These are phyloP conservation scores for Atta colombica DNA, from an alignment of 1,140 invertebrate genomes.

Conservation along the genomic window DNA sequence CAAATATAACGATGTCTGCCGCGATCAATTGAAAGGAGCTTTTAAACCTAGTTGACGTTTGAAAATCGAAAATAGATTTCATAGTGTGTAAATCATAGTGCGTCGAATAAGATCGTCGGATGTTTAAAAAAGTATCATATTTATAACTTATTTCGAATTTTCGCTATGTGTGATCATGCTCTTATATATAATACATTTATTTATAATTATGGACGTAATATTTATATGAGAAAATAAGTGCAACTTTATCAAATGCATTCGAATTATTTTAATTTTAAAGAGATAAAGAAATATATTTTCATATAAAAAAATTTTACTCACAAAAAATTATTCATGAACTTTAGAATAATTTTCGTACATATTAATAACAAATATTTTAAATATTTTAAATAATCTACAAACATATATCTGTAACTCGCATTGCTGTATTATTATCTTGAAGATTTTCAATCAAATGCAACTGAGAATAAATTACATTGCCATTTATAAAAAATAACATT, in stretches of 20 bases:
- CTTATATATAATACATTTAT: neutral
- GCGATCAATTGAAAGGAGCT: neutral
- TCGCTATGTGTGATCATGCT: neutral
- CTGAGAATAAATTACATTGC: neutral
- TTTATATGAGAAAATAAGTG: neutral
- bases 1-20: constrained; percentile 19
- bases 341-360: neutral
- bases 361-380: neutral
- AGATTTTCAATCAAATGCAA: neutral
- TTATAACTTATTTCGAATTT: neutral
- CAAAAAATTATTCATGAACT: neutral
- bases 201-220: neutral
- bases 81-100: neutral
- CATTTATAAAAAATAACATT: neutral
- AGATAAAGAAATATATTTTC: neutral
- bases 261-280: neutral
- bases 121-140: neutral
- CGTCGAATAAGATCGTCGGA: neutral
- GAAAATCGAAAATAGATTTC: constrained; percentile 16
- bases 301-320: neutral
- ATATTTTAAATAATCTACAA: no score
- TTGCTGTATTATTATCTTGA: neutral
- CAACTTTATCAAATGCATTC: neutral
- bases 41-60: neutral
- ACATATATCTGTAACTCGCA: neutral